A percentile compares a stretch with the other conserved stretches of the same genome.
phyloP scores from a whole-genome alignment of 1,140 invertebrate species.

The Drosophila murphyi region DNA sequence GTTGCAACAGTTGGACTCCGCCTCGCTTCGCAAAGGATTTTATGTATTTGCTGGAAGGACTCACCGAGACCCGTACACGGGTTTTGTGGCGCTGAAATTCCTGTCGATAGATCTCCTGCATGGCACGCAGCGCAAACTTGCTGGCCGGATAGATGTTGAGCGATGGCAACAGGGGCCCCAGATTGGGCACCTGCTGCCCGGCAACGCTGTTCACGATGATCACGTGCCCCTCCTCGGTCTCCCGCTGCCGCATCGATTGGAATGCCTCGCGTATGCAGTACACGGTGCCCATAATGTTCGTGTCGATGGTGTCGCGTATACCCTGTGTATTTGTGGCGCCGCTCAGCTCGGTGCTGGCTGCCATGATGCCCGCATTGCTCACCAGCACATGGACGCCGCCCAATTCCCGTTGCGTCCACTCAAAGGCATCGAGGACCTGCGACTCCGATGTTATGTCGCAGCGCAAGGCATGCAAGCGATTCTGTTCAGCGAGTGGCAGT shows the following conservation, averaged over 20 bases:
- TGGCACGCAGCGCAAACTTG: slow-evolving; percentile 87
- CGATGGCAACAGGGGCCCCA: slow-evolving; percentile 72
- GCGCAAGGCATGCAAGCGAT: slow-evolving; percentile 85
- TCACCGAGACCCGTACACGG: slow-evolving; percentile 87
- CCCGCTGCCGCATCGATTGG: slow-evolving; percentile 87
- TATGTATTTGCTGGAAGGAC: slow-evolving; percentile 13
- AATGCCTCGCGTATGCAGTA: slow-evolving; percentile 89
- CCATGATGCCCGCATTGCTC: slow-evolving; percentile 89
- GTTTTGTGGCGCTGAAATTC: slow-evolving; percentile 82
- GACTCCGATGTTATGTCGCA: slow-evolving; percentile 88
- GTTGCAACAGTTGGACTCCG: too few relatives aligned
- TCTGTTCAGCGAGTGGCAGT: slow-evolving; percentile 45
- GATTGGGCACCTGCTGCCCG: slow-evolving; percentile 78
- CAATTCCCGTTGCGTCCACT: slow-evolving; percentile 86
- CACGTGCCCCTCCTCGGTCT: slow-evolving; percentile 88
- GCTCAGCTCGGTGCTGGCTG: slow-evolving; percentile 85
- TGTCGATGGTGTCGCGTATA: slow-evolving; percentile 86
- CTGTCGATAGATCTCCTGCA: slow-evolving; percentile 87
- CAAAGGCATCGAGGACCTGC: slow-evolving; percentile 88
- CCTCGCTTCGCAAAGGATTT: too few relatives aligned
- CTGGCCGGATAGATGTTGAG: slow-evolving; percentile 87
- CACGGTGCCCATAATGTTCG: slow-evolving; percentile 89
- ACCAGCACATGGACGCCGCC: slow-evolving; percentile 90
- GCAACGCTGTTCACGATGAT: slow-evolving; percentile 78
- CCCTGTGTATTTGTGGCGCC: slow-evolving; percentile 82